A percentile compares a stretch with the other conserved stretches of the same genome.
Conservation (phyloP, 2,113 vertebrate species). For the Plecturocebus donacophilus region DNA sequence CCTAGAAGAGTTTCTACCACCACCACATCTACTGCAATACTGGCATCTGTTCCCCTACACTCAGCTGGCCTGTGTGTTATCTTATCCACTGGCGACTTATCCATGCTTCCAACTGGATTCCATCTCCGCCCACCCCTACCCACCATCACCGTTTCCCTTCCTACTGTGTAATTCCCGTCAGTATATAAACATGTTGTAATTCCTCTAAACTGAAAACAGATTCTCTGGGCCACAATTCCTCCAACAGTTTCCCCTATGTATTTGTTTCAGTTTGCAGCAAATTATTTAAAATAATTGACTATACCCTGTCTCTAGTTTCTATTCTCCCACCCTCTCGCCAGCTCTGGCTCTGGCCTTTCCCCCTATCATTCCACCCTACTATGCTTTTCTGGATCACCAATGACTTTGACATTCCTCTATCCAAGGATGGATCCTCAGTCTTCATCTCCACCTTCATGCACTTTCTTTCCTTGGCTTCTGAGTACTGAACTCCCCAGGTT, state of each 20-base stretch:
- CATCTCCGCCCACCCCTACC: neutral
- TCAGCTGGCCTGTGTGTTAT: neutral
- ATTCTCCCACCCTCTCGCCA: neutral
- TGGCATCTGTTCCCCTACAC: neutral
- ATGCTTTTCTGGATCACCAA: neutral
- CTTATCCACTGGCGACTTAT: neutral
- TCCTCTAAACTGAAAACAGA: neutral
- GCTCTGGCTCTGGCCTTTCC: neutral
- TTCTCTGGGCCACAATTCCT: neutral
- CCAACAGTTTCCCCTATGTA: neutral
- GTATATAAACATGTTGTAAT: neutral
- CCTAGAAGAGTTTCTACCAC: neutral
- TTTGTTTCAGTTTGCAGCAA: neutral
- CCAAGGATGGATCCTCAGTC: neutral
- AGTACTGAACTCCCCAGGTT: neutral
- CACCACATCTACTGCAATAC: too few species aligned
- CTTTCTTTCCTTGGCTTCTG: neutral
- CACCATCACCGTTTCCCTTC: neutral
- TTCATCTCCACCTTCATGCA: neutral
- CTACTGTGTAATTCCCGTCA: neutral
- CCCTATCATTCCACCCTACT: neutral
- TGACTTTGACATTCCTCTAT: neutral
- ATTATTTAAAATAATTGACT: neutral
- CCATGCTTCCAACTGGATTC: neutral
- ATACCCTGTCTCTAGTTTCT: neutral